These are phyloP conservation scores for Mormyrus iriodes DNA, from an alignment of 2,113 vertebrate species.

Conservation along the genomic window DNA sequence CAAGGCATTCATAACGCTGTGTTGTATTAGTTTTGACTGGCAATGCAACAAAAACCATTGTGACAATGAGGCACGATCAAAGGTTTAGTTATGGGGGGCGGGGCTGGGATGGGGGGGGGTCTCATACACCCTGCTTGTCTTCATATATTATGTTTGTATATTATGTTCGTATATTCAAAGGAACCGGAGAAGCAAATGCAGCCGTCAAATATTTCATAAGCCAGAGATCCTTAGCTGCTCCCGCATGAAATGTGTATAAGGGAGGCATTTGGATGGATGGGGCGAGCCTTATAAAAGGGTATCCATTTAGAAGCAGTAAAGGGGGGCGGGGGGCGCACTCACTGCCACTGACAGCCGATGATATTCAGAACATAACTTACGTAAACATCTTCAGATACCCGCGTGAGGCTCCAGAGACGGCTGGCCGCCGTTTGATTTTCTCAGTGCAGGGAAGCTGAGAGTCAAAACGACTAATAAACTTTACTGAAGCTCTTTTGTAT, in stretches of 20 bases:
- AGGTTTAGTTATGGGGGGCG: neutral
- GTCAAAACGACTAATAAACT: neutral
- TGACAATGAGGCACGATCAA: neutral
- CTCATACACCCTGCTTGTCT: neutral
- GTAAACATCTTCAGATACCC: neutral
- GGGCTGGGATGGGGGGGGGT: neutral
- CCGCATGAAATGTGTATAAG: neutral
- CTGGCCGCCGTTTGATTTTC: neutral
- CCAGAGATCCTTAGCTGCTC: neutral
- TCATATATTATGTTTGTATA: neutral
- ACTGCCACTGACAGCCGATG: neutral
- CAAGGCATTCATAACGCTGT: neutral
- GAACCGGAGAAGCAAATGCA: neutral
- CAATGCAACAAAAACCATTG: neutral
- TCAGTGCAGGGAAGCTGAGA: neutral
- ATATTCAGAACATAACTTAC: neutral
- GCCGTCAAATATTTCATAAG: slow-evolving; percentile 16
- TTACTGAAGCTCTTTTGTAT: neutral
- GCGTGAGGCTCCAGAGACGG: neutral
- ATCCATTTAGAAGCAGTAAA: neutral
- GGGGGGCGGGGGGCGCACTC: neutral
- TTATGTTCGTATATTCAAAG: neutral
- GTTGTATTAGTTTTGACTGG: neutral
- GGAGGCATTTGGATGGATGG: neutral
- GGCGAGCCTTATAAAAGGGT: neutral